Conservation (phyloP, 2,888 invertebrate genomes). For the Gastrophysa polygoni region DNA sequence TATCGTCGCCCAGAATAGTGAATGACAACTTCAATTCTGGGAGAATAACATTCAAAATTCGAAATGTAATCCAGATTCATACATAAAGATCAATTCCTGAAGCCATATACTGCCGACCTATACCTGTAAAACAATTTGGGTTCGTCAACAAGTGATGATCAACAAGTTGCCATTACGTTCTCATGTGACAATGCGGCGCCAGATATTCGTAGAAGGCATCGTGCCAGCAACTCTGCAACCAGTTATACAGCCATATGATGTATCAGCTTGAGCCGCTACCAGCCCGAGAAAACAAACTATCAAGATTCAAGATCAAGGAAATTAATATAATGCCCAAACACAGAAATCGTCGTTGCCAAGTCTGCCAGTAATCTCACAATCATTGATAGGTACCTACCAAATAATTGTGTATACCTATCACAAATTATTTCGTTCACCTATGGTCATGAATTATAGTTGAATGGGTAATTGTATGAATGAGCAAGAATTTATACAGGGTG, state of each 20-base stretch:
- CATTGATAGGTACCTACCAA: too few relatives aligned
- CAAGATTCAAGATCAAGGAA: too few relatives aligned
- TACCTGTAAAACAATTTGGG: neutral
- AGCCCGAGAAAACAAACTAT: neutral
- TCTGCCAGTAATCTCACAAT: too few relatives aligned
- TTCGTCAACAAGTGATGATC: slow-evolving; percentile 31
- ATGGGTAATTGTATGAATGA: too few relatives aligned
- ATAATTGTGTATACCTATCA: too few relatives aligned
- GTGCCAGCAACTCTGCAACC: slow-evolving; percentile 25
- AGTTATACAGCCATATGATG: slow-evolving; percentile 15
- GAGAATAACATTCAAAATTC: neutral
- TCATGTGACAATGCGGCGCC: slow-evolving; percentile 19
- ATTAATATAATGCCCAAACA: too few relatives aligned
- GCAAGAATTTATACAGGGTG: too few relatives aligned
- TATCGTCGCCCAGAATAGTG: neutral
- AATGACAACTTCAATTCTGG: neutral
- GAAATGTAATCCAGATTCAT: neutral
- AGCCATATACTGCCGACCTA: too few relatives aligned
- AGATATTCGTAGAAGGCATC: neutral
- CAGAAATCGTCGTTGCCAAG: too few relatives aligned
- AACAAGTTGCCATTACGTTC: slow-evolving; percentile 27
- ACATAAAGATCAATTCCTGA: too few relatives aligned
- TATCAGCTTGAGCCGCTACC: neutral
- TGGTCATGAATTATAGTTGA: too few relatives aligned
- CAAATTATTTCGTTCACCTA: too few relatives aligned